A percentile compares a stretch with the other conserved stretches of the same genome.
phyloP scores from a whole-genome alignment of 2,888 invertebrate genomes.

The Lypha dubia region DNA sequence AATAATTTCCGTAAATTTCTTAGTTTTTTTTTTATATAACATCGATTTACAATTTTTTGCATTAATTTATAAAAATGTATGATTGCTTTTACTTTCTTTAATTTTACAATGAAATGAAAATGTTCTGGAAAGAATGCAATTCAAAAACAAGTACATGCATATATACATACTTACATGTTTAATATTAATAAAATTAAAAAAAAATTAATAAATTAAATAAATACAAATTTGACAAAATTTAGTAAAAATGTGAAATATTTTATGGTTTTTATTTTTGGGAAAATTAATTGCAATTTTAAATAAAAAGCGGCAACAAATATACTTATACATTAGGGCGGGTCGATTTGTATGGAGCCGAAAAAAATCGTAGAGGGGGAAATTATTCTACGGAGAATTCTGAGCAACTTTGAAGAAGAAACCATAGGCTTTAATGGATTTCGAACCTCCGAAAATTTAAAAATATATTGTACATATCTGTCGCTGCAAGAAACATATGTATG shows the following conservation, averaged over 20 bases:
- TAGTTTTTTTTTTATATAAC: conserved; percentile 41
- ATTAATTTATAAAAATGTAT: conserved; percentile 43
- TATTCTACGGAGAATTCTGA: no score
- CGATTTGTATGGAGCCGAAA: no score
- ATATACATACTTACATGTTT: conserved; percentile 49
- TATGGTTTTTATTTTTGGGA: neutral
- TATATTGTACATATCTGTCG: no score
- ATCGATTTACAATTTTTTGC: conserved; percentile 43
- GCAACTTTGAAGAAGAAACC: no score
- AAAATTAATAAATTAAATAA: conserved; percentile 54
- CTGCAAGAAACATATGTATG: no score
- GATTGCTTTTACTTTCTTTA: conserved; percentile 57
- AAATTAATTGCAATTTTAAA: neutral
- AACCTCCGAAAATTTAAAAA: no score
- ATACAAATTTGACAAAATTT: conserved; percentile 69
- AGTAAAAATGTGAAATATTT: conserved; percentile 55
- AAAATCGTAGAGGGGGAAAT: no score
- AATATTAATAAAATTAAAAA: conserved; percentile 66
- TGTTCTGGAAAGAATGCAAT: conserved; percentile 49
- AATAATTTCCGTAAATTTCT: conserved; percentile 45
- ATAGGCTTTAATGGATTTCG: no score
- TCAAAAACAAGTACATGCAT: conserved; percentile 54
- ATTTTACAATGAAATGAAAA: conserved; percentile 56
- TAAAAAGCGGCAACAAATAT: no score
- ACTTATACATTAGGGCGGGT: no score